Conservation (phyloP, 2,797 vertebrate genomes). For the Percopsis omiscomaycus region DNA sequence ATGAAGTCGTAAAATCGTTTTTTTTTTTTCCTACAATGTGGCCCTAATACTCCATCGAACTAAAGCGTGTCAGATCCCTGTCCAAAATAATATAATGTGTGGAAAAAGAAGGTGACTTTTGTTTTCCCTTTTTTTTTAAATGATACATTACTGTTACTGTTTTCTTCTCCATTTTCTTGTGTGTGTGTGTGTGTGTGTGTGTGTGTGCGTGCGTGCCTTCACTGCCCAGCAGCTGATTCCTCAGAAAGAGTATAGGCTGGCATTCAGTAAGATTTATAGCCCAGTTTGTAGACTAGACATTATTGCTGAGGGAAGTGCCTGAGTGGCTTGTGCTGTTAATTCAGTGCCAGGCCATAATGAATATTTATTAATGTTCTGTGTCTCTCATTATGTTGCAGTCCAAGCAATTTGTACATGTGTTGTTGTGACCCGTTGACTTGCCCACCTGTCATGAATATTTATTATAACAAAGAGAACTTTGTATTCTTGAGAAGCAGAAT, state of each 20-base stretch:
- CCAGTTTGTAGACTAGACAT: conserved; percentile 5
- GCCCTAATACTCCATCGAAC: too few species aligned
- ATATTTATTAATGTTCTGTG: conserved; percentile 6
- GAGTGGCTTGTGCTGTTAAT: background rate
- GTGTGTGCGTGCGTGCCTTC: background rate
- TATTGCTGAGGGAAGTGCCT: background rate
- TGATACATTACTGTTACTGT: too few species aligned
- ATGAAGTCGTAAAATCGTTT: too few species aligned
- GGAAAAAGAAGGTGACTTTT: too few species aligned
- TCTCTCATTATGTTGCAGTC: conserved; percentile 11
- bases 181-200: conserved; percentile 7
- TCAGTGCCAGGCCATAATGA: conserved; percentile 14
- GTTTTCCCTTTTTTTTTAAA: too few species aligned
- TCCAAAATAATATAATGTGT: too few species aligned
- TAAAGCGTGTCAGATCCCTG: too few species aligned
- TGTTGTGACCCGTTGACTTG: conserved; percentile 1
- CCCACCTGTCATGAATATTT: conserved; percentile 17
- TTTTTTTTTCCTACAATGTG: too few species aligned
- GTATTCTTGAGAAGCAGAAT: conserved; percentile 15
- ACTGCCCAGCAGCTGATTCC: too few species aligned
- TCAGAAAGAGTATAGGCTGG: too few species aligned
- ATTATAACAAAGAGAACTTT: background rate
- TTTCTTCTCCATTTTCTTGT: background rate
- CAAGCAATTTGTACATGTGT: conserved; percentile 1
- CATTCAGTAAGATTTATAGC: background rate